Base-by-base conservation (phyloP, 1,140 invertebrate genomes). In the Holotrichia oblita region DNA sequence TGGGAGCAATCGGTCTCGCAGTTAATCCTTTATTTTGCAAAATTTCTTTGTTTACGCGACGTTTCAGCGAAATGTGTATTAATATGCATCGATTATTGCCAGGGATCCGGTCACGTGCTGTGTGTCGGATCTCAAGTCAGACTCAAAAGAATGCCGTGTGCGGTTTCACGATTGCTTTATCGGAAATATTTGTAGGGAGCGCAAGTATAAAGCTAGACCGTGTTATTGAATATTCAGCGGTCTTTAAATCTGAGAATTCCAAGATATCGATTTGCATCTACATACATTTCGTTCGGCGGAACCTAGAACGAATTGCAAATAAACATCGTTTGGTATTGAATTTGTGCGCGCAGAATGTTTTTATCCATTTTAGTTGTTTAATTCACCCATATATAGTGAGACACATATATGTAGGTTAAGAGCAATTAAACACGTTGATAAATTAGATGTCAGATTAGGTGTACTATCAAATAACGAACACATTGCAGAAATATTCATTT, bases 51-150 rank as follows among this genome's bases (percentile, higher is more conserved):
- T 74, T 74, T 42, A 42, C 73, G 27, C 40, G 73, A 74, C 73
- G 34, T 74, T 74, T 74, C 73, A 14, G 14, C n/a, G 73, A 74
- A 74, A 17, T 42, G 34, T 74, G 14, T 74, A 74, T 74, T 74
- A 74, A 74, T 74, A 74, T 74, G 73, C 73, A 74, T 74, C 20
- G 40, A 74, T 74, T 74, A 74, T 74, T 40, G 73, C 17, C 14
- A 2, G 73, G 34, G 73, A 41, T 74, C 73, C 73, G 73, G 73
- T 74, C 73, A 74, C 73, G 73, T 41, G 73, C 34, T 74, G 20
- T 20, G 73, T 74, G 73, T 74, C 73, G 73, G 73, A 74, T 74
- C 73, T 74, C 34, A 22, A 8, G 73, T 14, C 9, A 74, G 34
- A 74, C 40, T 74, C 73, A 74, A 42, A 74, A 44, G 34, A 74